Conservation (phyloP, 2,113 vertebrate species). For the Mesitornis unicolor region DNA sequence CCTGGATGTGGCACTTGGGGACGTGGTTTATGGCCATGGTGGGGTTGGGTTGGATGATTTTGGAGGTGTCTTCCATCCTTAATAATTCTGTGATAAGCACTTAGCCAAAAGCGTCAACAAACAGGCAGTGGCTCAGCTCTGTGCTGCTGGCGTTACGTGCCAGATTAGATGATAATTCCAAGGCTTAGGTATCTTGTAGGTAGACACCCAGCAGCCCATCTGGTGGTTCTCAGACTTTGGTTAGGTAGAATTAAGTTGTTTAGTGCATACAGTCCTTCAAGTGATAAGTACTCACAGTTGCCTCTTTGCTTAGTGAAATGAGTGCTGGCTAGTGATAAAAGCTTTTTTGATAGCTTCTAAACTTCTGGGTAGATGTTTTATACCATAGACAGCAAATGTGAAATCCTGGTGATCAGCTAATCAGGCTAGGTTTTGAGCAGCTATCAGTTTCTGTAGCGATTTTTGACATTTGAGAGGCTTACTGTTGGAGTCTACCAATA, state of each 20-base stretch:
- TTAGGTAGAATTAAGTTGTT: not conserved
- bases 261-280: not conserved
- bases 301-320: not conserved
- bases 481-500: not conserved
- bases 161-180: too few relatives aligned
- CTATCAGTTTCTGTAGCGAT: not conserved
- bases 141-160: too few relatives aligned
- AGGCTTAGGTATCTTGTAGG: not conserved
- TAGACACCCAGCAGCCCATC: not conserved
- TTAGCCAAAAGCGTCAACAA: not conserved
- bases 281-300: not conserved
- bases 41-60: too few relatives aligned
- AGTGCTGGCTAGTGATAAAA: not conserved
- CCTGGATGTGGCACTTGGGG: too few relatives aligned
- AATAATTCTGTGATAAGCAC: too few relatives aligned
- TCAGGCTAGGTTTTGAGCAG: not conserved
- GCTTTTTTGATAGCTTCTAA: not conserved
- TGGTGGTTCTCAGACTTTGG: not conserved
- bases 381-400: not conserved
- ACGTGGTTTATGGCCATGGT: too few relatives aligned
- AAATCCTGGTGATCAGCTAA: not conserved
- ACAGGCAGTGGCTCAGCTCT: too few relatives aligned
- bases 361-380: not conserved
- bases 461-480: not conserved
- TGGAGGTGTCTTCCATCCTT: too few relatives aligned